Base-by-base conservation (phyloP, 2,797 vertebrate species). In the Corythornis leucogaster region DNA sequence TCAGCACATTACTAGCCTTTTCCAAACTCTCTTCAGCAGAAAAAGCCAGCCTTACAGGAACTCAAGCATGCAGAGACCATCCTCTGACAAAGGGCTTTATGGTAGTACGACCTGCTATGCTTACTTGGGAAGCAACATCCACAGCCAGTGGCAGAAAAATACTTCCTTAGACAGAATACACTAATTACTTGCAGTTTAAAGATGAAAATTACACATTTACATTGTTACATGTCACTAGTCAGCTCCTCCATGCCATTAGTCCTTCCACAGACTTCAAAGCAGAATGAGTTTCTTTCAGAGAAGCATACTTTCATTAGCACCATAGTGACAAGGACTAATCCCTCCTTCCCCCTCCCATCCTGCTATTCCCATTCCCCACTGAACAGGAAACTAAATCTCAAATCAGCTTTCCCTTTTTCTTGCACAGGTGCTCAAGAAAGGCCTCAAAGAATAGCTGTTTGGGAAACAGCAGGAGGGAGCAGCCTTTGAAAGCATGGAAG, bases 401-500 rank as follows among this genome's bases (percentile, higher is more conserved):
- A 40, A 76, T 38, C 64, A 92, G 68, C 42, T 89, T 87, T 80
- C 76, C 25, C 9, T 92, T 86, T 81, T 70, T 58, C 54, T 90
- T 85, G 40, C 66, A 69, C 79, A 83, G 79, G 64, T 87, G 76
- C 68, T 80, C 7, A 82, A 77, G 61, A 80, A 86, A 90, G 51
- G 16, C 22, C 66, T 85, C 2, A 1, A 94, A 87, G 64, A 85
- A 80, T 62, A 79, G 50, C 42, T 88, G 59, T 71, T 84, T 88
- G 74, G 61, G 61, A 91, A 81, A 74, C 67, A 82, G 85, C 54
- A 5, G 75, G 90, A 92, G 74, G 73, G 12, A 88, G 12, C 38
- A 92, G 71, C 40, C 64, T 89, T 91, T 75, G 83, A 90, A 94
- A 91, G 74, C 50, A 33, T n/a, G 22, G 63, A 76, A 67, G 38